Base-by-base conservation (phyloP, 2,113 vertebrate genomes). In the Oncorhynchus nerka region DNA sequence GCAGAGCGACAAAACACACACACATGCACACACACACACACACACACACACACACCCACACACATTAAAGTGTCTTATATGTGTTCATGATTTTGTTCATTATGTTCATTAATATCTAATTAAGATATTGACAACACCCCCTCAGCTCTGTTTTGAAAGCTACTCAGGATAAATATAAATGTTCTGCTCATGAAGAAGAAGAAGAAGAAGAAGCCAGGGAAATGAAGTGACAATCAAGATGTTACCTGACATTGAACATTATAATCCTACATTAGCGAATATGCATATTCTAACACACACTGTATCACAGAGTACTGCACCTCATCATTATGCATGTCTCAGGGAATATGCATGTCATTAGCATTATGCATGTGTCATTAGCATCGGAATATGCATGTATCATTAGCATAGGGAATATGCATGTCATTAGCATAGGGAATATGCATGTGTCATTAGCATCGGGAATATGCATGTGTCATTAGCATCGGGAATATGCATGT, bases 261-360 rank as follows among this genome's bases (percentile, higher is more conserved):
- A 62, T 8, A 84, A 82, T 78, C 69, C 30, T 73, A 20, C 62
- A n/a, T n/a, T n/a, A n/a, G n/a, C 65, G 61, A 68, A 86, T n/a
- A n/a, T n/a, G 74, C 74, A 74, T 9, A 70, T 66, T 64, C 26
- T 75, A 70, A 73, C 70, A 70, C 49, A 61, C 32, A 7, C 32
- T 34, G 5, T 51, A 13, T 77, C 66, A 71, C 66, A 66, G 68
- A 59, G 28, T 49, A 34, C 11, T 39, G 22, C 55, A 61, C 51
- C 55, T n/a, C n/a, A n/a, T n/a, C n/a, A n/a, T n/a, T n/a, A n/a
- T n/a, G n/a, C n/a, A n/a, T n/a, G n/a, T n/a, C n/a, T n/a, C n/a
- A n/a, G n/a, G n/a, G n/a, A n/a, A n/a, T n/a, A n/a, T n/a, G n/a
- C n/a, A n/a, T n/a, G n/a, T n/a, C n/a, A n/a, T n/a, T n/a, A n/a